These are phyloP conservation scores for Apocheima hispidaria DNA, from an alignment of 2,888 invertebrate species.

Conservation along the genomic window DNA sequence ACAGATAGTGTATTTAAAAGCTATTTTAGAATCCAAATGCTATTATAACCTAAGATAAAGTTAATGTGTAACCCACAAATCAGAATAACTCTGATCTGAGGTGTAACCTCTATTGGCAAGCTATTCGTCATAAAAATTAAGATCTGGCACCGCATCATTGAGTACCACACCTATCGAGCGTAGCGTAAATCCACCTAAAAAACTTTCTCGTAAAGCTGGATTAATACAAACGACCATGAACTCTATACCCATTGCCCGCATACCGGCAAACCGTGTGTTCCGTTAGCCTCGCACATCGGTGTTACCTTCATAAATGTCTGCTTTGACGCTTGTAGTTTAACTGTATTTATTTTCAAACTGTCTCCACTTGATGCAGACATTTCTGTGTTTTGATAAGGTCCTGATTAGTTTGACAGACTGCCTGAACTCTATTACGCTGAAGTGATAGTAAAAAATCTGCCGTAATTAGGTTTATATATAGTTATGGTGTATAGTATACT, in stretches of 20 bases:
- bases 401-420: neutral
- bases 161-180: neutral
- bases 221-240: constrained; percentile 14
- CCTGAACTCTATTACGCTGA: constrained; percentile 1
- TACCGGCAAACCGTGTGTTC: constrained; percentile 6
- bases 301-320: constrained; percentile 2
- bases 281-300: constrained; percentile 16
- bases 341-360: neutral
- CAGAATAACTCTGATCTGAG: no score
- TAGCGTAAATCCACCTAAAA: neutral
- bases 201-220: constrained; percentile 4
- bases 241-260: constrained; percentile 15
- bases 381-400: neutral
- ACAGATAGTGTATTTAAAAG: no score
- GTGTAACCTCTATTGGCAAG: neutral
- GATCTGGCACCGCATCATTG: neutral
- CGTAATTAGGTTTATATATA: no score
- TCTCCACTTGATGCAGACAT: neutral
- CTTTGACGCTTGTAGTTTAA: constrained; percentile 1
- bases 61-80: no score
- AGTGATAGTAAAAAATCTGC: neutral
- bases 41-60: no score
- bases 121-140: neutral
- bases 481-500: no score
- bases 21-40: no score